phyloP scores from a whole-genome alignment of 2,113 vertebrate genomes.

The Orthochromis indermauri region DNA sequence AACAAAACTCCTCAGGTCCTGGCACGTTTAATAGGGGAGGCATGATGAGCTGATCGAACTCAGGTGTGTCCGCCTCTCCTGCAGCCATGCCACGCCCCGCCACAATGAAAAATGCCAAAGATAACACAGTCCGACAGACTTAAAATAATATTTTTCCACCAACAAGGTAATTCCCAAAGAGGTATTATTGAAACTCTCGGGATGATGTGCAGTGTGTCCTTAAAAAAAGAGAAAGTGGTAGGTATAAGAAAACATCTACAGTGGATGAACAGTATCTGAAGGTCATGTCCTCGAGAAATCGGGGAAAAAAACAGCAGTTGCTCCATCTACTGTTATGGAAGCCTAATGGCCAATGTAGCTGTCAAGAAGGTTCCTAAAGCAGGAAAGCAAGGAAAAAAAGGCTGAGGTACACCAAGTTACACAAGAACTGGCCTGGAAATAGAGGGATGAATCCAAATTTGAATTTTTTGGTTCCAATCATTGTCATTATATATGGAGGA shows the following conservation, averaged over 20 bases:
- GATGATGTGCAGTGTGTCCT: background rate
- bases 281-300: fast-evolving
- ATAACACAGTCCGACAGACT: background rate
- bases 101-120: background rate
- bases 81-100: background rate
- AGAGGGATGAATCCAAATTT: background rate
- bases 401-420: background rate
- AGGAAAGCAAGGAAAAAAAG: background rate
- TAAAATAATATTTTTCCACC: background rate
- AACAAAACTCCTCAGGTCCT: background rate
- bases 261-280: background rate
- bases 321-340: background rate
- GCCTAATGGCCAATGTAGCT: background rate
- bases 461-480: background rate
- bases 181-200: background rate
- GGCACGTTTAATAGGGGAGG: background rate
- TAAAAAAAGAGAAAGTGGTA: background rate
- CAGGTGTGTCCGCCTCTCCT: background rate
- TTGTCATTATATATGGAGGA: background rate
- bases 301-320: background rate
- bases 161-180: background rate
- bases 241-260: background rate
- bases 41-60: background rate
- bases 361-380: background rate
- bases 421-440: background rate